phyloP scores from a whole-genome alignment of 64 coral and sea anemone species.

The Acropora yongei region DNA sequence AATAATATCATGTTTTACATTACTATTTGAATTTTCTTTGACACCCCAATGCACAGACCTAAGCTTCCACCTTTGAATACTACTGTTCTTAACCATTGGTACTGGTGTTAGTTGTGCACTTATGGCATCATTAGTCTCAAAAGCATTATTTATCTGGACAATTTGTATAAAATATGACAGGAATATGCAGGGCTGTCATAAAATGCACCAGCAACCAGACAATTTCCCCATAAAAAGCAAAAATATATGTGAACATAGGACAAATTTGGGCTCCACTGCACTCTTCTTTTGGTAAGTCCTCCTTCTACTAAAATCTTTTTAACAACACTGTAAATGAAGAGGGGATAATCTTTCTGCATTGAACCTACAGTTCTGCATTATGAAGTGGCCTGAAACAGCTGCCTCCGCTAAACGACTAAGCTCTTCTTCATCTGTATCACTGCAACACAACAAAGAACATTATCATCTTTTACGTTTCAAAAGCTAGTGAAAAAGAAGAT shows the following conservation, averaged over 20 bases:
- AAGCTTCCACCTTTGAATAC: too few species aligned
- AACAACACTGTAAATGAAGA: too few species aligned
- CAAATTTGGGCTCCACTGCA: too few species aligned
- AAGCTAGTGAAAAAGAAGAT: not conserved
- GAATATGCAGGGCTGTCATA: too few species aligned
- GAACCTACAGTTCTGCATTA: slow-evolving; percentile 54
- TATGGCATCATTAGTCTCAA: not conserved
- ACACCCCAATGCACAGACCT: too few species aligned
- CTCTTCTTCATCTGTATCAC: slow-evolving; percentile 73
- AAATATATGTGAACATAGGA: too few species aligned
- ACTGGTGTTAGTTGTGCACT: not conserved
- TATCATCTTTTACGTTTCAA: not conserved
- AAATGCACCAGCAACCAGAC: too few species aligned
- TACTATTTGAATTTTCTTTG: too few species aligned
- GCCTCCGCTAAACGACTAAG: slow-evolving; percentile 63
- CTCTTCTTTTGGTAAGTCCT: too few species aligned
- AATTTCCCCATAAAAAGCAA: too few species aligned
- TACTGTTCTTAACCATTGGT: not conserved
- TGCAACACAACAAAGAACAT: slow-evolving; percentile 16
- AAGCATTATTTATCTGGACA: not conserved
- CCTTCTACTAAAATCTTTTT: too few species aligned
- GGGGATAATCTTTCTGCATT: not conserved
- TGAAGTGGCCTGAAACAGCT: slow-evolving; percentile 75
- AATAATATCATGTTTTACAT: too few species aligned
- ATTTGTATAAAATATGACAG: not conserved